Evolutionary conservation across 2,797 vertebrate species (phyloP), one percentile per base, ranked within the genome.

Genomic region (Lepilemur septentrionalis): DNA sequence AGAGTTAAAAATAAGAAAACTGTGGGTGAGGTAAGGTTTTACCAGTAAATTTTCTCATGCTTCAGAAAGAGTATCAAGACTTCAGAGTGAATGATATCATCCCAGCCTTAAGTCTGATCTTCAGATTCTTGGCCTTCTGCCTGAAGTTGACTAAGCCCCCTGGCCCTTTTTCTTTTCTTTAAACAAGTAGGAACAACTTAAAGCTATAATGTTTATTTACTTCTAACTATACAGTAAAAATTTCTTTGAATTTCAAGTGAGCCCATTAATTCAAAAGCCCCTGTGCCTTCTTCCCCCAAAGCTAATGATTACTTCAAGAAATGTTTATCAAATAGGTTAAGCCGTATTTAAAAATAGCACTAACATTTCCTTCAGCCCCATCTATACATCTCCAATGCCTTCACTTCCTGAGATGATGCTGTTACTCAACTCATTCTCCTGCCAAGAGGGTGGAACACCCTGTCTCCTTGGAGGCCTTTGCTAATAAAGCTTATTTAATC

Each of bases 71-170:
- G 86, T 88, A 98, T 97, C 95, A 97, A 93, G 97, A 92, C 93
- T 25, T 78, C 96, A 96, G 91, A 97, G 91, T 89, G 97, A 98
- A 97, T 98, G 98, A 98, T 98, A 98, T 98, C 98, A 98, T 98
- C 97, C 95, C 80, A 97, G 97, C 97, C 96, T 95, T 96, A 97
- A 98, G 93, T 97, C 97, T 98, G 98, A 98, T 98, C 98, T 98
- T 98, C 97, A 97, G 59, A 96, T 94, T 98, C 89, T 96, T 99
- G 98, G 98, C 98, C 61, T 96, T 81, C 93, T 96, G 98, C 98
- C 98, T 97, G 73, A 78, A 48, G 89, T 97, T 98, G 98, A 98
- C 97, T 98, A 98, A 98, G 97, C 95, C 97, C 98, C 97, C 92
- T 9, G 86, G 95, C 96, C 96, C 97, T 98, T 98, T 98, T 97